Evolutionary conservation across 2,888 invertebrate genomes (phyloP).

Genomic region (Andrena bucephala): DNA sequence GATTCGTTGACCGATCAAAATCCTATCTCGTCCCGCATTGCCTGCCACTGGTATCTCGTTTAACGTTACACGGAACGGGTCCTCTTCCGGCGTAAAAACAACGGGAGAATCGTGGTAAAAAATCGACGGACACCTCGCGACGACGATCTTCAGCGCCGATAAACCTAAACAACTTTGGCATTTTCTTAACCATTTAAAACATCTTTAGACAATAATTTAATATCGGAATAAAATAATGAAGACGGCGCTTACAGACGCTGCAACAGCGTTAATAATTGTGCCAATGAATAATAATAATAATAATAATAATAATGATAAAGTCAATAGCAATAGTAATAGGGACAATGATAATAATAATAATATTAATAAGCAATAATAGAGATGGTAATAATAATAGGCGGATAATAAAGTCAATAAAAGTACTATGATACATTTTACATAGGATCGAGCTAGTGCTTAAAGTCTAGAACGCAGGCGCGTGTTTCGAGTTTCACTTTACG

Average conservation of each 20-base stretch:
- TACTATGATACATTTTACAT: constrained; percentile 82
- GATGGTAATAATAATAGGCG: constrained; percentile 76
- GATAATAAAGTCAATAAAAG: constrained; percentile 68
- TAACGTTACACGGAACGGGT: constrained; percentile 23
- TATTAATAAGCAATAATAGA: constrained; percentile 77
- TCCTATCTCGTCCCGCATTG: no score
- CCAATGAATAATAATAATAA: constrained; percentile 72
- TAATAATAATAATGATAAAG: constrained; percentile 70
- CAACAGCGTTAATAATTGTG: constrained; percentile 72
- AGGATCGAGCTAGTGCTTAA: constrained; percentile 78
- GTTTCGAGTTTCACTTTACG: constrained; percentile 51
- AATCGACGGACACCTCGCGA: constrained; percentile 54
- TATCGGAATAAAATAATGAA: constrained; percentile 78
- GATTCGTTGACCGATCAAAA: not conserved
- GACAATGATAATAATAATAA: constrained; percentile 67
- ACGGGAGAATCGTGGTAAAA: not conserved
- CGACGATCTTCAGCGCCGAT: constrained; percentile 69
- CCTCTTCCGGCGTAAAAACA: not conserved
- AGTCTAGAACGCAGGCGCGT: constrained; percentile 70
- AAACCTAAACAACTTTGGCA: constrained; percentile 85
- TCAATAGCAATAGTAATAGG: constrained; percentile 73
- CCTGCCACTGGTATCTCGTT: not conserved
- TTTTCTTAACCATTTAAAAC: constrained; percentile 82
- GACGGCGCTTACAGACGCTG: constrained; percentile 71
- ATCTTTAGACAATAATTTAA: constrained; percentile 75